Conservation (phyloP, 2,888 invertebrate species). For the Orgyia antiqua region DNA sequence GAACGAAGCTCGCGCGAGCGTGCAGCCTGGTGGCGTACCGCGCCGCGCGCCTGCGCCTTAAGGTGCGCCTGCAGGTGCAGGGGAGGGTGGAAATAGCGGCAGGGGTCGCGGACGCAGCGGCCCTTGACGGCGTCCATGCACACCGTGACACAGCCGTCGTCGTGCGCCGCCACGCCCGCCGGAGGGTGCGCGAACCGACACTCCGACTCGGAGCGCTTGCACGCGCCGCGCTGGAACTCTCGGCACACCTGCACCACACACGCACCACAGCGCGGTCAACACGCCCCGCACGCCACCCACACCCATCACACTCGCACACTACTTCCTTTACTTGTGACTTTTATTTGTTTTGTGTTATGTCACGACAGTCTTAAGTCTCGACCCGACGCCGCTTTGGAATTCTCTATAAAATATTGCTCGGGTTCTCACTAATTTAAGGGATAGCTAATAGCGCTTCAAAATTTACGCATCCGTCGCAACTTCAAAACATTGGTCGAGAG, state of each 20-base stretch:
- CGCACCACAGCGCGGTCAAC: constrained; percentile 50
- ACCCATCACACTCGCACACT: background rate
- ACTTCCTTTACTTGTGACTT: constrained; percentile 13
- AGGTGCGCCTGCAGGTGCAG: constrained; percentile 99
- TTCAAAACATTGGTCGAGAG: constrained; percentile 17
- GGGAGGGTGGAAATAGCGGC: constrained; percentile 99
- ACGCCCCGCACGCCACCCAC: constrained; percentile 32
- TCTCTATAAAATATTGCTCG: constrained; percentile 9
- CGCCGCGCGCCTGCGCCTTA: constrained; percentile 98
- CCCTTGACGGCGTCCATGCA: constrained; percentile 99
- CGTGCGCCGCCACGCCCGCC: constrained; percentile 96
- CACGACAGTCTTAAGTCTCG: constrained; percentile 31
- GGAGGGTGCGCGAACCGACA: constrained; percentile 99
- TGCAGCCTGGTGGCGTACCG: constrained; percentile 87
- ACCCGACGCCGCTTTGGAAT: constrained; percentile 68
- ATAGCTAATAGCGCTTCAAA: constrained; percentile 16
- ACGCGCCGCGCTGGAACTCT: constrained; percentile 99
- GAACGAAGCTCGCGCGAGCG: constrained; percentile 74
- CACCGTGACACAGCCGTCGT: constrained; percentile 99
- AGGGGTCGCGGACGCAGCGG: constrained; percentile 99
- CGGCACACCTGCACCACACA: constrained; percentile 92
- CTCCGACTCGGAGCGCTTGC: constrained; percentile 98
- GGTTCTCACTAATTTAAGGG: constrained; percentile 10
- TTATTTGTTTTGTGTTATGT: constrained; percentile 14
- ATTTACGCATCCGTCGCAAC: constrained; percentile 73